phyloP scores from a whole-genome alignment of 2,797 vertebrate species.

The Brotula barbata region DNA sequence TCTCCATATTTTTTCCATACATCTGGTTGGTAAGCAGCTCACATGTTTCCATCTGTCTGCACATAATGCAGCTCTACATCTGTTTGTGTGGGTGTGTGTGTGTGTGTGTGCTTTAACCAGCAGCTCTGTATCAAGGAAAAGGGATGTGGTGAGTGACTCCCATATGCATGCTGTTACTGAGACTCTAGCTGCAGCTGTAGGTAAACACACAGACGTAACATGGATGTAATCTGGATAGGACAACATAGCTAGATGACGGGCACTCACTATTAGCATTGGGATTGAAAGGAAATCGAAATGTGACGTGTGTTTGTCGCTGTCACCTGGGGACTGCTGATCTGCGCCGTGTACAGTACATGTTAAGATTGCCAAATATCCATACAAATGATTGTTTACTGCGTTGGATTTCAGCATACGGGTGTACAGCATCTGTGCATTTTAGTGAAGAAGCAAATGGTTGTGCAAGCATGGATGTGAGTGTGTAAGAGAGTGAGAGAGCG shows the following conservation, averaged over 20 bases:
- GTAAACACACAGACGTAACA: conserved; percentile 34
- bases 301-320: conserved; percentile 16
- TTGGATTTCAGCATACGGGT: background rate
- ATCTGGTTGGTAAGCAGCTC: conserved; percentile 70
- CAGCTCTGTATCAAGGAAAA: conserved; percentile 24
- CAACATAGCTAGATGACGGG: no score
- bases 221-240: conserved; percentile 1
- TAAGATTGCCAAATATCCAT: background rate
- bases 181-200: conserved; percentile 37
- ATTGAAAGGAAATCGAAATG: conserved; percentile 5
- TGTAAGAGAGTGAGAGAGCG: conserved; percentile 29
- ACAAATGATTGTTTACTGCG: no score
- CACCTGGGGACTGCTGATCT: conserved; percentile 14
- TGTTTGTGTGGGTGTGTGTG: background rate
- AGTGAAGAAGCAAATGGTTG: conserved; percentile 14
- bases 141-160: conserved; percentile 33
- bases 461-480: conserved; percentile 7
- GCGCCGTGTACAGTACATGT: background rate
- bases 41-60: conserved; percentile 22
- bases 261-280: background rate
- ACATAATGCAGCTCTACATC: background rate
- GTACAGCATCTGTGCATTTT: conserved; percentile 14
- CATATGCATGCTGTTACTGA: conserved; percentile 32
- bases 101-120: conserved; percentile 35
- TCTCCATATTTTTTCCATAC: conserved; percentile 53